Conservation (phyloP, 2,113 vertebrate genomes). For the Himantopus leucocephalus region DNA sequence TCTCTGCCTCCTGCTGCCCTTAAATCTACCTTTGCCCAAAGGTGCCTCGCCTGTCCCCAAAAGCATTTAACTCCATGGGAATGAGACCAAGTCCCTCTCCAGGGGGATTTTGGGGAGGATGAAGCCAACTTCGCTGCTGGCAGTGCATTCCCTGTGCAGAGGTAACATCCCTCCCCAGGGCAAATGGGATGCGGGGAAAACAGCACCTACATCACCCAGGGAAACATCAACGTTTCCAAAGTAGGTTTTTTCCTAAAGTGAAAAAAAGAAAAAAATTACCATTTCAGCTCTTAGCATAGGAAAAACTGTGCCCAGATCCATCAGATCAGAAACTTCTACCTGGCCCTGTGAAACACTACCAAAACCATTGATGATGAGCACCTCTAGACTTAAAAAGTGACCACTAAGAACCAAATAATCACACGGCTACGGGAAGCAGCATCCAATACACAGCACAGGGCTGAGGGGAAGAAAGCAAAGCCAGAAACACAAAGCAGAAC, state of each 20-base stretch:
- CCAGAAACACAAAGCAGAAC: neutral
- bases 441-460: fast-evolving
- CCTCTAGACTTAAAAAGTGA: neutral
- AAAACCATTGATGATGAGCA: fast-evolving
- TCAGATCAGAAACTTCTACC: neutral
- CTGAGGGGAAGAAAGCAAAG: neutral
- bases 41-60: neutral
- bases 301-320: neutral
- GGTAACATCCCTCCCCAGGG: neutral
- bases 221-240: neutral
- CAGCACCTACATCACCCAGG: neutral
- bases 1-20: neutral
- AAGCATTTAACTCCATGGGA: neutral
- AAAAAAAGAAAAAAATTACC: neutral
- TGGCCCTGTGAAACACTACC: fast-evolving
- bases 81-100: neutral
- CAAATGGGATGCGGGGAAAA: neutral
- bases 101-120: neutral
- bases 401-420: neutral
- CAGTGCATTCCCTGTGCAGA: neutral
- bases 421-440: neutral
- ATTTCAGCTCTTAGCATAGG: neutral
- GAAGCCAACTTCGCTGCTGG: neutral
- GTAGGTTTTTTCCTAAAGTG: neutral
- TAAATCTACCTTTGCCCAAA: neutral